Evolutionary conservation across 2,888 invertebrate species (phyloP).

Genomic region (Lomographa bimaculata): DNA sequence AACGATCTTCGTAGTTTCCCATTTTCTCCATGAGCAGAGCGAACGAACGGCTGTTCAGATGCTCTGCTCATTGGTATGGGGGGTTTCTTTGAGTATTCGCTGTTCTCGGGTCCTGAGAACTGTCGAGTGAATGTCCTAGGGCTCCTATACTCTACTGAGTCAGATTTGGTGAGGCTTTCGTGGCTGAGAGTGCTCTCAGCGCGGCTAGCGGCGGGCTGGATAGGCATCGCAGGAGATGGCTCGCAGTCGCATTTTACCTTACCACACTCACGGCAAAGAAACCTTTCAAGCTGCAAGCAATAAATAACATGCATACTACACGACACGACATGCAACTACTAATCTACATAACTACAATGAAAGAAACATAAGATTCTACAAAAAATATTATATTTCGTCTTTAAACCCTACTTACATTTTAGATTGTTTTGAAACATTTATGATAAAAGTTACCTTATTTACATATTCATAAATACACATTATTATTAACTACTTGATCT

Average conservation of each 20-base stretch:
- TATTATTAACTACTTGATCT: too few relatives aligned
- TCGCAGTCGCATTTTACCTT: slow-evolving; percentile 86
- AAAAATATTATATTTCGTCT: slow-evolving; percentile 21
- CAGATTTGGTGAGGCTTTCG: slow-evolving; percentile 40
- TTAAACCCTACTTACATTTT: slow-evolving; percentile 3
- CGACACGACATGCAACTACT: slow-evolving; percentile 64
- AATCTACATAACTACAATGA: slow-evolving; percentile 32
- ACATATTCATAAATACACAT: slow-evolving; percentile 1
- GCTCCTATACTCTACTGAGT: slow-evolving; percentile 59
- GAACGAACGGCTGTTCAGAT: slow-evolving; percentile 63
- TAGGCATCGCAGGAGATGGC: slow-evolving; percentile 38
- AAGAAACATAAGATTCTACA: slow-evolving; percentile 24
- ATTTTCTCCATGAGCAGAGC: slow-evolving; percentile 56
- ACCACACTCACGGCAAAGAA: slow-evolving; percentile 88
- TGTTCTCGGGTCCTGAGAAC: slow-evolving; percentile 53
- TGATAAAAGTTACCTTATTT: neutral
- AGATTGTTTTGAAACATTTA: too few relatives aligned
- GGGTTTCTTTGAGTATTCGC: slow-evolving; percentile 32
- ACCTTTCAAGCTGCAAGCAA: slow-evolving; percentile 89
- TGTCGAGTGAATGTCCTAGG: slow-evolving; percentile 47
- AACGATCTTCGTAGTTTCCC: slow-evolving; percentile 73
- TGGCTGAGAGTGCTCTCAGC: slow-evolving; percentile 15
- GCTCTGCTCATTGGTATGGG: slow-evolving; percentile 44
- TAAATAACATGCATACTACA: slow-evolving; percentile 83
- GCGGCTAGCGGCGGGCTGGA: slow-evolving; percentile 36